Evolutionary conservation across 2,113 vertebrate species (phyloP).

Genomic region (Sitta europaea): DNA sequence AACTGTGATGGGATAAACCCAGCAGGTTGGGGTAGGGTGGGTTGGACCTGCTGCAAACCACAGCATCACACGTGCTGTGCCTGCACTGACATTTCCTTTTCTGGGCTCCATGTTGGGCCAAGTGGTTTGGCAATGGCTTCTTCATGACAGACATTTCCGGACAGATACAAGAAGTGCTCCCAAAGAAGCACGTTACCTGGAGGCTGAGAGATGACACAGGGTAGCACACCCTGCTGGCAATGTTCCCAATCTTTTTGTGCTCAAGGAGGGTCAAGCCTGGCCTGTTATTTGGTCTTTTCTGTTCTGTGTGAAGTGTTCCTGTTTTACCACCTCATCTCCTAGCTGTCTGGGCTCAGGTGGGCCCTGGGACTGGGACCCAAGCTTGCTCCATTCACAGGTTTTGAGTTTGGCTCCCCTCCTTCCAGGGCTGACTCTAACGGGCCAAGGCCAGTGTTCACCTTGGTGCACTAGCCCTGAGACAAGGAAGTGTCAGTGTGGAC

Average conservation of each 20-base stretch:
- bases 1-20: not conserved
- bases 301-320: not conserved
- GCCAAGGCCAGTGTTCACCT: not conserved
- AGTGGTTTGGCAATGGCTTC: not conserved
- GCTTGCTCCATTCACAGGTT: not conserved
- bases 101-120: not conserved
- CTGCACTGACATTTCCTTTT: rapidly evolving
- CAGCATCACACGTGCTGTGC: not conserved
- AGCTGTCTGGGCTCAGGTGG: not conserved
- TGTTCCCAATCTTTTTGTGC: not conserved
- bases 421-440: not conserved
- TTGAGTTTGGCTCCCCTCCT: not conserved
- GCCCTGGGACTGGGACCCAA: rapidly evolving
- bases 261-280: not conserved
- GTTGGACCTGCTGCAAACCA: not conserved
- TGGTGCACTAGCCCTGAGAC: not conserved
- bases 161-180: rapidly evolving
- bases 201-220: not conserved
- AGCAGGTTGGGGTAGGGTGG: no score
- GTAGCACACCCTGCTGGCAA: not conserved
- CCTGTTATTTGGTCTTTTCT: not conserved
- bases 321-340: not conserved
- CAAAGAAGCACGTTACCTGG: rapidly evolving
- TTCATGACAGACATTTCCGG: rapidly evolving
- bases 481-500: not conserved